Conservation (phyloP, 2,797 vertebrate genomes). For the Neopelma chrysocephalum region DNA sequence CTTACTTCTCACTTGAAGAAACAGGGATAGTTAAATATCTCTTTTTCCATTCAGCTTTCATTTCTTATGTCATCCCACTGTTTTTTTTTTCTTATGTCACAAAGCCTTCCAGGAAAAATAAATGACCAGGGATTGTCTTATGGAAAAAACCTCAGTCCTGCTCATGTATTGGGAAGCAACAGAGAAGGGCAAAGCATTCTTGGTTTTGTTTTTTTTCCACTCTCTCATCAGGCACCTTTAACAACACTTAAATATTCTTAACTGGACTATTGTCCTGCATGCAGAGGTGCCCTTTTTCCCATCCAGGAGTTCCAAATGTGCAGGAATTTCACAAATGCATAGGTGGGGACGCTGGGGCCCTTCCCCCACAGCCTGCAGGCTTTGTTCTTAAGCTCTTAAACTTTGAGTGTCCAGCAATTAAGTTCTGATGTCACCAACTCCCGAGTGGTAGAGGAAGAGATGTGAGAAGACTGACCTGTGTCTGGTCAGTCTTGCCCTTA, state of each 20-base stretch:
- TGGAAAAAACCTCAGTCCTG: neutral
- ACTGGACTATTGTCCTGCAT: neutral
- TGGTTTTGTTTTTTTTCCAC: neutral
- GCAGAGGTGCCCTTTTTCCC: neutral
- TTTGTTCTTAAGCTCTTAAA: neutral
- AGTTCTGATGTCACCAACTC: neutral
- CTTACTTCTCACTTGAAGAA: neutral
- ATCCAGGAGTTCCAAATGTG: neutral
- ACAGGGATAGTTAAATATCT: neutral
- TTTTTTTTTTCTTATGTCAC: neutral
- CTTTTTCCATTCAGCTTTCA: neutral
- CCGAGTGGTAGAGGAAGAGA: neutral
- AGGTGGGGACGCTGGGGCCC: neutral
- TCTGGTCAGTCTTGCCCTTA: neutral
- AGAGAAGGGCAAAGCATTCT: neutral
- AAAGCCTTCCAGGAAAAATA: neutral
- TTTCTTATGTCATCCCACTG: neutral
- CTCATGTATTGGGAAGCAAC: neutral
- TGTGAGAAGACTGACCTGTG: neutral
- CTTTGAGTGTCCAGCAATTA: neutral
- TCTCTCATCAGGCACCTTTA: neutral
- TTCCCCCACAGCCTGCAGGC: neutral
- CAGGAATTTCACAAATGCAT: conserved; percentile 2
- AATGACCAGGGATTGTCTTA: neutral
- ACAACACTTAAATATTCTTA: neutral